Evolutionary conservation across 2,113 vertebrate genomes (phyloP).

Genomic region (Zosterops pallidus): DNA sequence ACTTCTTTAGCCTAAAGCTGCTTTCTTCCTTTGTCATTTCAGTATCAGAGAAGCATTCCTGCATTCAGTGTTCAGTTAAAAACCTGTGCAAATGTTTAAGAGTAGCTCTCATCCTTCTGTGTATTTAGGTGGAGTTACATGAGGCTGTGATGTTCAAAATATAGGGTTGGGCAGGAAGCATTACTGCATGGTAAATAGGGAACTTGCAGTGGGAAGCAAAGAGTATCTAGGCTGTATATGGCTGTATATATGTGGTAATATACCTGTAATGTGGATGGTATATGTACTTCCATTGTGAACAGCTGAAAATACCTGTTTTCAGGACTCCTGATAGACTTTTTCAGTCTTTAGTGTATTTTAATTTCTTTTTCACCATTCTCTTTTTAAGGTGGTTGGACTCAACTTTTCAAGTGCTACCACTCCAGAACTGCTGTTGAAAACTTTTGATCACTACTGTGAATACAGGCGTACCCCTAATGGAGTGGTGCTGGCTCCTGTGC

Average conservation of each 20-base stretch:
- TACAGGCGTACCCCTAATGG: conserved; percentile 95
- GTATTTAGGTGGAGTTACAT: background rate
- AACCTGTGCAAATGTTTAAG: background rate
- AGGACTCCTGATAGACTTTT: background rate
- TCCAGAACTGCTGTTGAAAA: conserved; percentile 94
- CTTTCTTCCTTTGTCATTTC: background rate
- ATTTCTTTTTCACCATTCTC: background rate
- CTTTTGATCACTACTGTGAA: conserved; percentile 99
- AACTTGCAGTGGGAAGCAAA: background rate
- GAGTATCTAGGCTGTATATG: background rate
- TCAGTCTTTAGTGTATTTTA: background rate
- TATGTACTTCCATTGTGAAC: background rate
- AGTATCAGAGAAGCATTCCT: background rate
- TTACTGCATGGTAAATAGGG: background rate
- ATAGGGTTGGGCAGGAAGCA: background rate
- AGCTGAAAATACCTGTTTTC: background rate
- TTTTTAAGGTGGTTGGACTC: conserved; percentile 91
- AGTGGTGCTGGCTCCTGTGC: conserved; percentile 94
- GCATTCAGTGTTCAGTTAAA: background rate
- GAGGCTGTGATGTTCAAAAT: background rate
- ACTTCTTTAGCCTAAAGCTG: background rate
- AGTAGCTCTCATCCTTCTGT: background rate
- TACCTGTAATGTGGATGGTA: background rate
- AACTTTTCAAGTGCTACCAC: conserved; percentile 99
- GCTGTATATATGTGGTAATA: background rate